Percentiles rank a stretch among this genome's conserved stretches.
phyloP scores from a whole-genome alignment of 2,797 vertebrate species.

The Lacerta bilineata region DNA sequence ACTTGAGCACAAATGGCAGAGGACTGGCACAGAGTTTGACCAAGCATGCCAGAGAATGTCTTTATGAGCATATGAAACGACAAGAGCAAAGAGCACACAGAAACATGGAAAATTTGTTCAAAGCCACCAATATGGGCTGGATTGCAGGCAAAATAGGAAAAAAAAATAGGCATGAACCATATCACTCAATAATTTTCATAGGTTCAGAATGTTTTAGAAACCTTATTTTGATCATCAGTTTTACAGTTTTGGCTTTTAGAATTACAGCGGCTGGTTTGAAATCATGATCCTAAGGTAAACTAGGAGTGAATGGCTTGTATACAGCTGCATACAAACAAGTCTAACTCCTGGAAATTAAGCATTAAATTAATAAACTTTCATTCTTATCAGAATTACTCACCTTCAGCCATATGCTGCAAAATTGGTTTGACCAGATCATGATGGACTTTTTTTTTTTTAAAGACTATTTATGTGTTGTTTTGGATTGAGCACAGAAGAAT shows the following conservation, averaged over 20 bases:
- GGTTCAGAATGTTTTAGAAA: neutral
- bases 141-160: neutral
- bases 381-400: neutral
- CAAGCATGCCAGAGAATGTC: neutral
- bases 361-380: neutral
- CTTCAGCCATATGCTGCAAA: constrained; percentile 8
- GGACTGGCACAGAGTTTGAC: neutral
- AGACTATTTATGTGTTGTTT: constrained; percentile 18
- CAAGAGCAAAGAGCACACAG: neutral
- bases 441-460: neutral
- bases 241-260: neutral
- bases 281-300: neutral
- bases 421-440: constrained; percentile 12
- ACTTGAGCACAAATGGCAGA: neutral
- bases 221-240: neutral
- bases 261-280: neutral
- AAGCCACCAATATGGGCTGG: neutral
- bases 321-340: neutral
- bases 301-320: neutral
- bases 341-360: neutral
- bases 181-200: neutral
- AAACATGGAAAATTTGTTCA: no score
- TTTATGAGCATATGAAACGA: neutral
- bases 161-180: neutral
- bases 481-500: constrained; percentile 42